Evolutionary conservation across 2,113 vertebrate genomes (phyloP).

Genomic region (Platichthys flesus): DNA sequence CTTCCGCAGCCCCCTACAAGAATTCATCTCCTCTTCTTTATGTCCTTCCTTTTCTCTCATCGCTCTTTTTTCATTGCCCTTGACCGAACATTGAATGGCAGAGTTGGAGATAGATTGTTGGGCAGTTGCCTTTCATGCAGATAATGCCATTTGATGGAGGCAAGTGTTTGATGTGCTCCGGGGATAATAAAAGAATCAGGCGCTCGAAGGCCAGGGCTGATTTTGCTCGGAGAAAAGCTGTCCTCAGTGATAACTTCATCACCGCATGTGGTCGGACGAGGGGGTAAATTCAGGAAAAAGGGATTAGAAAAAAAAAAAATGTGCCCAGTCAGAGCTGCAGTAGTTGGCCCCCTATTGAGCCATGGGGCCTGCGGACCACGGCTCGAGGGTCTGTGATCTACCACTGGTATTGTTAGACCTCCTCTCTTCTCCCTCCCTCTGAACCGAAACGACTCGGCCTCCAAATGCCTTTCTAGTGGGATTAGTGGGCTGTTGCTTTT

Average conservation of each 20-base stretch:
- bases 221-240: conserved; percentile 95
- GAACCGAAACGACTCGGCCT: conserved; percentile 78
- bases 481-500: conserved; percentile 91
- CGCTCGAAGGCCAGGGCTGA: conserved; percentile 81
- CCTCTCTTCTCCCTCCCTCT: conserved; percentile 83
- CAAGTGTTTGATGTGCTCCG: conserved; percentile 93
- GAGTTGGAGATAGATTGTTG: conserved; percentile 94
- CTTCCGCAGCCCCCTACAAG: conserved; percentile 32
- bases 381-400: conserved; percentile 95
- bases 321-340: conserved; percentile 91
- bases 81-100: conserved; percentile 89
- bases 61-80: conserved; percentile 80
- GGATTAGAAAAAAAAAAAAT: conserved; percentile 86
- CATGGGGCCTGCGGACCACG: conserved; percentile 85
- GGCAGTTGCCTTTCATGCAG: conserved; percentile 98
- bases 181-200: conserved; percentile 92
- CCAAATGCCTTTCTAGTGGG: conserved; percentile 85
- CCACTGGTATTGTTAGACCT: conserved; percentile 94
- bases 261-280: conserved; percentile 94
- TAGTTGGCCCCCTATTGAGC: conserved; percentile 90
- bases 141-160: conserved; percentile 98
- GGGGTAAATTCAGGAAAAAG: conserved; percentile 93
- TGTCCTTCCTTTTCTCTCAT: conserved; percentile 62
- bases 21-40: conserved; percentile 50
- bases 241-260: conserved; percentile 99